Base-by-base conservation (phyloP, 1,140 invertebrate genomes). In the Cardiocondyla obscurior region DNA sequence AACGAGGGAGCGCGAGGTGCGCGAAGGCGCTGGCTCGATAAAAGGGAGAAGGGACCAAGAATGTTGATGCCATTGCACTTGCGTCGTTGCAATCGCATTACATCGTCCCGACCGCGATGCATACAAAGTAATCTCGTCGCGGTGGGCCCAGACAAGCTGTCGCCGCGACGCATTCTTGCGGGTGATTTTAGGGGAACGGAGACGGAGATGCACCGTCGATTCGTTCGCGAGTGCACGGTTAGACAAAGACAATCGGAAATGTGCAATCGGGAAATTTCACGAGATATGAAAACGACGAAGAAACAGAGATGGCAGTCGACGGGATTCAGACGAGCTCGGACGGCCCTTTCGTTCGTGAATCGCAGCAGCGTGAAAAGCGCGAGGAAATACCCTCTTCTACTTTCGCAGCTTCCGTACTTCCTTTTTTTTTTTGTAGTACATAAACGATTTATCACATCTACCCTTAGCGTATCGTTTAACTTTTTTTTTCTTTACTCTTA, bases 61-160 rank as follows among this genome's bases (percentile, higher is more conserved):
- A 84, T 42, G 49, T 65, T 57, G 70, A 28, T 84, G 62, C 49
- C 60, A 57, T 87, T 88, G 85, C 82, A 81, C 86, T 88, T 87
- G 77, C 22, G 51, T 70, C 39, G 77, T 72, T 70, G 79, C 65
- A 88, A 88, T 88, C 67, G 83, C 77, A 88, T 88, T 82, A 87
- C 57, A 88, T 77, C 83, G 83, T 67, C 70, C 57, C 77, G 57
- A 84, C 81, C 64, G 86, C 86, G 85, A 89, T 88, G 85, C 88
- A 90, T 89, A 88, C 89, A 76, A 89, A 90, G 84, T 90, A 90
- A 90, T 90, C 82, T 86, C 72, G 67, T 84, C 83, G 70, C 51
- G 79, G 82, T 83, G 77, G 62, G 55, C 86, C 19, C 72, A 88
- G 86, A 88, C 86, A 85, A 82, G 67, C 73, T 85, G 81, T 88